Conservation (phyloP, 1,140 invertebrate species). For the Belonocnema kinseyi region DNA sequence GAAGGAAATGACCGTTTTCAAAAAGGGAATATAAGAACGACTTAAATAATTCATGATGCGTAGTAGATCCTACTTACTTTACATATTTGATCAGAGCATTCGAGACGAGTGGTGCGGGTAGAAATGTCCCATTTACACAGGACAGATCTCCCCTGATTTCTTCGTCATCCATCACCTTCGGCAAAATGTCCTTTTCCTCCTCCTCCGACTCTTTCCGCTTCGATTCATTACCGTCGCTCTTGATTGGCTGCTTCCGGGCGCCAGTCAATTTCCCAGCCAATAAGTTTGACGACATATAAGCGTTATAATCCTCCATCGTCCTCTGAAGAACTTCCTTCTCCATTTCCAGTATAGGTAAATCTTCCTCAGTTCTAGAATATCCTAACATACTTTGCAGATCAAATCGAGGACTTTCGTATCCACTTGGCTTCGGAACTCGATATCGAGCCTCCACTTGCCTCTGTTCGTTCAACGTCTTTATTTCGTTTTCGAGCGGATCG, state of each 20-base stretch:
- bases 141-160: constrained; percentile 66
- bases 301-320: constrained; percentile 66
- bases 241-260: constrained; percentile 13
- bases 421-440: constrained; percentile 13
- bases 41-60: constrained; percentile 50
- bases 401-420: constrained; percentile 40
- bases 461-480: constrained; percentile 18
- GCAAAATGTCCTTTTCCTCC: constrained; percentile 30
- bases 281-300: constrained; percentile 61
- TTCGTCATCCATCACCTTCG: constrained; percentile 38
- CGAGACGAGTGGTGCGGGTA: constrained; percentile 67
- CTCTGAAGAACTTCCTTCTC: constrained; percentile 67
- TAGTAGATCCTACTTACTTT: constrained; percentile 64
- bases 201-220: constrained; percentile 34
- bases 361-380: constrained; percentile 64
- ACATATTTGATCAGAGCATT: constrained; percentile 75
- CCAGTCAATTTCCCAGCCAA: constrained; percentile 34
- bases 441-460: constrained; percentile 5
- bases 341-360: constrained; percentile 62
- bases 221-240: constrained; percentile 35
- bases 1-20: background rate
- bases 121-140: constrained; percentile 72
- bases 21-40: constrained; percentile 16
- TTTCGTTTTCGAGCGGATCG: constrained; percentile 28
- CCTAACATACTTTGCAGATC: constrained; percentile 67